Evolutionary conservation across 2,888 invertebrate genomes (phyloP).

Genomic region (Camptogramma bilineatum): DNA sequence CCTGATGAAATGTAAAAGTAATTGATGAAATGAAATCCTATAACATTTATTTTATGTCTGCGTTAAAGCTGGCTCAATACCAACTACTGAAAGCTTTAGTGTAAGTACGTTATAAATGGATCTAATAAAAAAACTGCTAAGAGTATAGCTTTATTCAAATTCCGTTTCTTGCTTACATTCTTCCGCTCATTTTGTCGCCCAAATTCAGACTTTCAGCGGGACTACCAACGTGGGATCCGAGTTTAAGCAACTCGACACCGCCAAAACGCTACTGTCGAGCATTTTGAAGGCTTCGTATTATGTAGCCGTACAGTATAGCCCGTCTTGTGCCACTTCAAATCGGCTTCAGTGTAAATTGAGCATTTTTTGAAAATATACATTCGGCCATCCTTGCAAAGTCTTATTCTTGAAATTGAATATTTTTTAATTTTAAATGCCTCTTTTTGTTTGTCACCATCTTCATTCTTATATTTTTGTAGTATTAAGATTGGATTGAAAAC

Average conservation of each 20-base stretch:
- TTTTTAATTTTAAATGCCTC: not conserved
- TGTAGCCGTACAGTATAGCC: slow-evolving; percentile 24
- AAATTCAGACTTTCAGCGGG: slow-evolving; percentile 25
- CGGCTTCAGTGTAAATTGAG: slow-evolving; percentile 6
- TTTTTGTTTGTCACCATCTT: no score
- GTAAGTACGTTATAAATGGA: no score
- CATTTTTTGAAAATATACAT: not conserved
- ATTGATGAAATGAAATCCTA: no score
- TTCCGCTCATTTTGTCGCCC: slow-evolving; percentile 35
- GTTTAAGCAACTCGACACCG: slow-evolving; percentile 69
- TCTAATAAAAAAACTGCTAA: no score
- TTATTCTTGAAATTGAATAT: no score
- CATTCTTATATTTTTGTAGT: no score
- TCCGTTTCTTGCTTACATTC: slow-evolving; percentile 3
- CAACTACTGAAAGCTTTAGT: no score
- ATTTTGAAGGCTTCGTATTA: slow-evolving; percentile 74
- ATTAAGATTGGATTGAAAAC: no score
- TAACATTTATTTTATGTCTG: no score
- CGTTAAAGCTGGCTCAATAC: no score
- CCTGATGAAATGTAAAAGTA: no score
- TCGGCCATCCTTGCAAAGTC: not conserved
- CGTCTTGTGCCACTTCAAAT: slow-evolving; percentile 15
- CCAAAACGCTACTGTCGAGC: slow-evolving; percentile 80
- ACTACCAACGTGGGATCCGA: slow-evolving; percentile 29
- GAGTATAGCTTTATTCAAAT: not conserved